These are phyloP conservation scores for Octopus sinensis DNA, from an alignment of 1,140 invertebrate species.

Conservation along the genomic window DNA sequence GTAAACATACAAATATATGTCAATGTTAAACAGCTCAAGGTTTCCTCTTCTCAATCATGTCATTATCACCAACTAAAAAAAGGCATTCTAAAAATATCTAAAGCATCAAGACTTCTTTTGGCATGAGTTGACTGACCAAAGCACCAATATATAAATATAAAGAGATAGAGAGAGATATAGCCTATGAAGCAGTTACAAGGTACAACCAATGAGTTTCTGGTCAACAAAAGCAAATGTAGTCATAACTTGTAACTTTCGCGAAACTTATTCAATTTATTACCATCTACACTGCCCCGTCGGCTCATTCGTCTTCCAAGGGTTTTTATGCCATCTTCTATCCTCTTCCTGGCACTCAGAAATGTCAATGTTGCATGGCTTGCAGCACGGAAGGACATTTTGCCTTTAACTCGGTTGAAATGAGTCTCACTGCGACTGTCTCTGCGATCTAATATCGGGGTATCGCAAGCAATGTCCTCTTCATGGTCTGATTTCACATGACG, in stretches of 20 bases:
- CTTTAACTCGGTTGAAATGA: constrained; percentile 36
- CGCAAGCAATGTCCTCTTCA: constrained; percentile 48
- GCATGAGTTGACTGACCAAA: background rate
- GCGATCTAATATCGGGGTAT: constrained; percentile 38
- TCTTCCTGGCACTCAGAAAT: constrained; percentile 52
- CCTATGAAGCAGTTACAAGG: constrained; percentile 7
- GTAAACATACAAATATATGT: too few species aligned
- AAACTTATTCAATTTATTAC: constrained; percentile 8
- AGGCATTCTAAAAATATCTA: constrained; percentile 4
- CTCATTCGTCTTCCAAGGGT: constrained; percentile 41
- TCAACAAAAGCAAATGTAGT: constrained; percentile 7
- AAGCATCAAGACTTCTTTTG: constrained; percentile 5
- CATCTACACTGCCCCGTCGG: constrained; percentile 34
- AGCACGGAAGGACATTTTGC: constrained; percentile 55
- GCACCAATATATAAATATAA: background rate
- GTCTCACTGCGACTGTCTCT: constrained; percentile 47
- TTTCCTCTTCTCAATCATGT: too few species aligned
- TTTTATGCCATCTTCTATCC: constrained; percentile 53
- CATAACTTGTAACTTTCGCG: constrained; percentile 6
- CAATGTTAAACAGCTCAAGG: too few species aligned
- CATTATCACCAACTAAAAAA: background rate
- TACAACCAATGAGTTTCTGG: background rate
- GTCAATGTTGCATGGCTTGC: constrained; percentile 55
- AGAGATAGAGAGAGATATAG: background rate
- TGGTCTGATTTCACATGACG: constrained; percentile 50